Evolutionary conservation across 2,888 invertebrate species (phyloP).

Genomic region (Caenorhabditis sp.): DNA sequence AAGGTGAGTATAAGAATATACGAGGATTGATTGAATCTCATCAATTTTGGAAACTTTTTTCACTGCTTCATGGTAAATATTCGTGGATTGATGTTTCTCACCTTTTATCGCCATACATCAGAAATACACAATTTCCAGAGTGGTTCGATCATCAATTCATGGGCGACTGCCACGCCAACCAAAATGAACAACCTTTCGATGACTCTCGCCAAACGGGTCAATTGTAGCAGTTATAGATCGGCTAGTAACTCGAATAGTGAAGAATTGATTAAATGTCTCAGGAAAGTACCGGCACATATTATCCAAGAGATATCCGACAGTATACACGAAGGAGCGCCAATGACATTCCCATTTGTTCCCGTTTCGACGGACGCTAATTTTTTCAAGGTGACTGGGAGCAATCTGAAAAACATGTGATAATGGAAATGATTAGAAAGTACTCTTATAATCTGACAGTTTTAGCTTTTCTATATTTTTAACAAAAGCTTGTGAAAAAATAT

Average conservation of each 20-base stretch:
- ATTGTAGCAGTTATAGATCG: constrained; percentile 64
- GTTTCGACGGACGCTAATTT: constrained; percentile 88
- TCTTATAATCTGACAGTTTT: too few relatives aligned
- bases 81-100: too few relatives aligned
- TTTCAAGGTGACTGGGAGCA: constrained; percentile 66
- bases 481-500: too few relatives aligned
- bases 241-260: not conserved
- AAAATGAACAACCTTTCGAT: constrained; percentile 72
- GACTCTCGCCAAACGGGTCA: constrained; percentile 58
- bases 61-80: too few relatives aligned
- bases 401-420: too few relatives aligned
- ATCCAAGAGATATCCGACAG: constrained; percentile 73
- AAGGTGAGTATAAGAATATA: constrained; percentile 46
- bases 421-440: too few relatives aligned
- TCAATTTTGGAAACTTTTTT: too few relatives aligned
- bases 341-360: constrained; percentile 87
- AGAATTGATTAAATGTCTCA: constrained; percentile 79
- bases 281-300: constrained; percentile 76
- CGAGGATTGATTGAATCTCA: too few relatives aligned
- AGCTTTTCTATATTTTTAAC: too few relatives aligned
- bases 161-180: constrained; percentile 87
- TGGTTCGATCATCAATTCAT: constrained; percentile 88
- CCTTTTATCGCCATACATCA: too few relatives aligned
- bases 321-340: constrained; percentile 70
- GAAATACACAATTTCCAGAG: constrained; percentile 74